Evolutionary conservation across 2,113 vertebrate genomes (phyloP).

Genomic region (Balaenoptera acutorostrata): DNA sequence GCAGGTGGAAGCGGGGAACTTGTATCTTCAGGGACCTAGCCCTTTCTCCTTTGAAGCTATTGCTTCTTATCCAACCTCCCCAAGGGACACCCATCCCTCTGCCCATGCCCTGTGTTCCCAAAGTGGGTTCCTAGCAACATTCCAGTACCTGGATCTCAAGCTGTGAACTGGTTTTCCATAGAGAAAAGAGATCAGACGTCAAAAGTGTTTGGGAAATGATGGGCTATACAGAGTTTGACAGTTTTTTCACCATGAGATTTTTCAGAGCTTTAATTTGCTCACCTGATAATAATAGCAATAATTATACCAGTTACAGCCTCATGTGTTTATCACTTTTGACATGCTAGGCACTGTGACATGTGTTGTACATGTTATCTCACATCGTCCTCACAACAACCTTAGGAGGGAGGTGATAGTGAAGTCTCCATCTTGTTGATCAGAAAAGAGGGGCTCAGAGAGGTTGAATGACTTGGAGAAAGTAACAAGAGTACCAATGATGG

Average conservation of each 20-base stretch:
- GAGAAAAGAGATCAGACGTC: background rate
- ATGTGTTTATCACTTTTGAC: background rate
- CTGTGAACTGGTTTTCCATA: background rate
- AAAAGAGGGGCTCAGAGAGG: background rate
- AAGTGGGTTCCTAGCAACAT: background rate
- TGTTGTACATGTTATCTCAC: background rate
- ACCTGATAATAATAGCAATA: background rate
- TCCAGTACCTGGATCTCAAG: background rate
- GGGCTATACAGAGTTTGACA: background rate
- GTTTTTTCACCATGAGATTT: background rate
- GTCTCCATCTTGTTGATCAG: background rate
- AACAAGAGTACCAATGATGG: background rate
- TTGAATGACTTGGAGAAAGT: background rate
- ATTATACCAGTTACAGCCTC: too few species aligned
- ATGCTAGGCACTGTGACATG: fast-evolving
- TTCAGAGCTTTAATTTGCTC: background rate
- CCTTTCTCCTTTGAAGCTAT: background rate
- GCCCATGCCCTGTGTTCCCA: background rate
- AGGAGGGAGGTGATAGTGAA: background rate
- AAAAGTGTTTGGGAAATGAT: background rate
- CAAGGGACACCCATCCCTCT: background rate
- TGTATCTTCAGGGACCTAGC: background rate
- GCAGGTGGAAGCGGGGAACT: background rate
- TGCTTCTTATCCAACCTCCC: background rate
- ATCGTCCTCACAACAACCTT: background rate